A percentile compares a stretch with the other conserved stretches of the same genome.
These are phyloP conservation scores for Arctopsyche grandis DNA, from an alignment of 1,140 invertebrate species.

Conservation along the genomic window DNA sequence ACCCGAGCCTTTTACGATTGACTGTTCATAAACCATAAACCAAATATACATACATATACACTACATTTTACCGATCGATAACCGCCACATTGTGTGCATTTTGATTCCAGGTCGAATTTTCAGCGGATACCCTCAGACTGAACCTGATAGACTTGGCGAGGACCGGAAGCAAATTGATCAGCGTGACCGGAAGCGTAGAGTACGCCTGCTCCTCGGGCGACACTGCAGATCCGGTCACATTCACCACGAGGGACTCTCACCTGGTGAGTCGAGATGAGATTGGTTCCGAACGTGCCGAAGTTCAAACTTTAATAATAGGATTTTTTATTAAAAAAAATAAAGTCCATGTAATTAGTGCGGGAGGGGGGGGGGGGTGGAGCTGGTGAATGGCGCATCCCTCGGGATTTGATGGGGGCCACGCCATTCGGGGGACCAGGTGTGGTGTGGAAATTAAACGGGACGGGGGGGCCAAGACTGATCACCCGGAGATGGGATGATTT, in stretches of 20 bases:
- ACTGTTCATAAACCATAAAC: too few species aligned
- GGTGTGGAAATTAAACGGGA: constrained; percentile 19
- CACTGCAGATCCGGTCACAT: constrained; percentile 88
- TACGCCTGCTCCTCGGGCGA: constrained; percentile 90
- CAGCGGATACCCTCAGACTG: constrained; percentile 86
- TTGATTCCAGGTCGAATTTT: constrained; percentile 84
- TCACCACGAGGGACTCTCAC: constrained; percentile 89
- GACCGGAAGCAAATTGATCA: constrained; percentile 85
- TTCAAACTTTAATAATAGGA: background rate
- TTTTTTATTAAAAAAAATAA: background rate
- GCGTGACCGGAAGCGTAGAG: constrained; percentile 87
- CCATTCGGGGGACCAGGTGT: constrained; percentile 7
- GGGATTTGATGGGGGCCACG: background rate
- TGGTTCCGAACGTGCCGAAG: too few species aligned
- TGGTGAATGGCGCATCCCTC: too few species aligned
- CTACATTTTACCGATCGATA: too few species aligned
- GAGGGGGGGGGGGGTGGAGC: too few species aligned
- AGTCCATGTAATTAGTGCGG: background rate
- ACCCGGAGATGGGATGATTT: constrained; percentile 31
- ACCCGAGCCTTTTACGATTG: too few species aligned
- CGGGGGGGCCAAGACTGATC: constrained; percentile 4
- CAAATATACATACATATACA: too few species aligned
- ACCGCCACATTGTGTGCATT: background rate
- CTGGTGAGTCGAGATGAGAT: constrained; percentile 68
- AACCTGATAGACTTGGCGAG: constrained; percentile 90